A percentile compares a stretch with the other conserved stretches of the same genome.
Evolutionary conservation across 2,888 invertebrate species (phyloP).

Genomic region (Agapostemon virescens): DNA sequence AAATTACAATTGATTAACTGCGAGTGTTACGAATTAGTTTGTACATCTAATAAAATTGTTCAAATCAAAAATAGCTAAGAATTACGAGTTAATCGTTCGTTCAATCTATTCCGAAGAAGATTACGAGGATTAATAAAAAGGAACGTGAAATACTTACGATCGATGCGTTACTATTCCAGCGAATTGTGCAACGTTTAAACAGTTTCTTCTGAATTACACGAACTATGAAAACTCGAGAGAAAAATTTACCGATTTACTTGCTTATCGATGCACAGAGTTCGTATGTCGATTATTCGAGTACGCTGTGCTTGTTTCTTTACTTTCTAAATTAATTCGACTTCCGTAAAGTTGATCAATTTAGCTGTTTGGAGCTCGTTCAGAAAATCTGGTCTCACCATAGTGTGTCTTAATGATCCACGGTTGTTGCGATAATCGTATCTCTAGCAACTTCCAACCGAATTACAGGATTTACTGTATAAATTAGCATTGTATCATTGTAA

Average conservation of each 20-base stretch:
- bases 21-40: too few species aligned
- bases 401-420: background rate
- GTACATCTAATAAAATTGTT: background rate
- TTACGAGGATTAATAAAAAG: background rate
- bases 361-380: background rate
- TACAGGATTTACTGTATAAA: background rate
- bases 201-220: background rate
- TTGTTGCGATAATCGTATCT: background rate
- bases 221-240: background rate
- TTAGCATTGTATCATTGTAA: background rate
- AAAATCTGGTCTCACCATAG: background rate
- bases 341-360: background rate
- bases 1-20: background rate
- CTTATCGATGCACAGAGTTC: background rate
- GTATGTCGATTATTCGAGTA: background rate
- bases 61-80: background rate
- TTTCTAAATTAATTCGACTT: background rate
- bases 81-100: background rate
- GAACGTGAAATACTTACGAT: background rate
- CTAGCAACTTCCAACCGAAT: background rate
- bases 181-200: background rate
- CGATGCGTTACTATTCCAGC: background rate
- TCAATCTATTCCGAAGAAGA: background rate
- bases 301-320: background rate
- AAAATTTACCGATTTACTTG: background rate